A percentile compares a stretch with the other conserved stretches of the same genome.
Evolutionary conservation across 2,113 vertebrate species (phyloP).

Genomic region (Microcebus jonahi): DNA sequence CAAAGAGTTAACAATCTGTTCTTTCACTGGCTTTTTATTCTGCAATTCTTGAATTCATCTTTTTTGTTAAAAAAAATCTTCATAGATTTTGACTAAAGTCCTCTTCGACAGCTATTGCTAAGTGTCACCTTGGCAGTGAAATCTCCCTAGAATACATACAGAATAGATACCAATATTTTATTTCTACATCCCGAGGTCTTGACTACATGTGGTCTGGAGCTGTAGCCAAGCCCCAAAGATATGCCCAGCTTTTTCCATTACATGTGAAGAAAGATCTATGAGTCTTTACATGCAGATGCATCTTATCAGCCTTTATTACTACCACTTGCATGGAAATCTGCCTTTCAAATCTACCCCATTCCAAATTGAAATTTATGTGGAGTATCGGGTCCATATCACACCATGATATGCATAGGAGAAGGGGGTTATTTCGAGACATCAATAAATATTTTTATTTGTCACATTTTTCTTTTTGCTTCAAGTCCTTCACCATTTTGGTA

Average conservation of each 20-base stretch:
- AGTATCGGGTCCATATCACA: background rate
- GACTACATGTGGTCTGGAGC: background rate
- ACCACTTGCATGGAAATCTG: background rate
- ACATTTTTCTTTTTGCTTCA: background rate
- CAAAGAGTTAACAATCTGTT: background rate
- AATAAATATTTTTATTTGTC: background rate
- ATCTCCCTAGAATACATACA: background rate
- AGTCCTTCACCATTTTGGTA: background rate
- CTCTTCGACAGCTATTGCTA: background rate
- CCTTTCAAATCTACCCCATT: background rate
- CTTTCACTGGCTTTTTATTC: background rate
- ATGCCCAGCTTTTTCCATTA: background rate
- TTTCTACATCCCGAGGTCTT: background rate
- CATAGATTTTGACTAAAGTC: background rate
- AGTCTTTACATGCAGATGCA: background rate
- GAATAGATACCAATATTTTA: background rate
- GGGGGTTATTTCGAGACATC: background rate
- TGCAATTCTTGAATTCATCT: conserved; percentile 22
- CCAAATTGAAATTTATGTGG: background rate
- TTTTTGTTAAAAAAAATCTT: background rate
- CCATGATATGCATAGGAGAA: background rate
- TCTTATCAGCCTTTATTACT: background rate
- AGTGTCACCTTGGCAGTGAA: conserved; percentile 6
- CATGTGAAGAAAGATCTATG: background rate
- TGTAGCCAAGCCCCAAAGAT: background rate